A percentile compares a stretch with the other conserved stretches of the same genome.
Evolutionary conservation across 2,113 vertebrate genomes (phyloP).

Genomic region (Polyodon spathula): DNA sequence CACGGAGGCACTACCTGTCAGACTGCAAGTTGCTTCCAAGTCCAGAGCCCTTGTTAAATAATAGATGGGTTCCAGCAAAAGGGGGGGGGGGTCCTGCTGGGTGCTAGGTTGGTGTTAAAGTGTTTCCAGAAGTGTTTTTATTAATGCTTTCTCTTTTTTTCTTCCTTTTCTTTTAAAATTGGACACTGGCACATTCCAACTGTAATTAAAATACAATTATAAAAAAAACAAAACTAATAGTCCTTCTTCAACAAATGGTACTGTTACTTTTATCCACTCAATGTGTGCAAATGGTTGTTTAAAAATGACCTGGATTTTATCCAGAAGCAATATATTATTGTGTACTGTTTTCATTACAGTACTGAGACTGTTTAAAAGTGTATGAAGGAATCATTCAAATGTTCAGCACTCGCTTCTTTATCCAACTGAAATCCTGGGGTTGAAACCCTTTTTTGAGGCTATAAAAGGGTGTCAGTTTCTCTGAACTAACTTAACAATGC

Average conservation of each 20-base stretch:
- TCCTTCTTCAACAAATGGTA: too few species aligned
- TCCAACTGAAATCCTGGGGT: background rate
- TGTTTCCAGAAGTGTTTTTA: conserved; percentile 15
- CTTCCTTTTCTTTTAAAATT: background rate
- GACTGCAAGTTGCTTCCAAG: background rate
- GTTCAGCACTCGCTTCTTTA: background rate
- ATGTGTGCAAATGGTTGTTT: too few species aligned
- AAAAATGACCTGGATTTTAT: too few species aligned
- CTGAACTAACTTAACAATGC: background rate
- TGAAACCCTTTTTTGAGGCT: background rate
- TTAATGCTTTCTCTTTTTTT: conserved; percentile 27
- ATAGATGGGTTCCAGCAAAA: conserved; percentile 12
- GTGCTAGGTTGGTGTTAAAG: conserved; percentile 17
- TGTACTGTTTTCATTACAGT: too few species aligned
- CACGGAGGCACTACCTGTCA: too few species aligned
- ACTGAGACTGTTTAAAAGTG: too few species aligned
- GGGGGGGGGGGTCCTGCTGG: conserved; percentile 12
- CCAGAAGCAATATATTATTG: too few species aligned
- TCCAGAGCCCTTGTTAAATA: conserved; percentile 16
- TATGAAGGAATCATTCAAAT: too few species aligned
- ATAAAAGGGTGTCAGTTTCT: background rate
- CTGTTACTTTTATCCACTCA: too few species aligned
- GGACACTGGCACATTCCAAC: background rate
- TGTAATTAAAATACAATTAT: too few species aligned
- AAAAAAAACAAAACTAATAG: too few species aligned